Conservation (phyloP, 2,888 invertebrate species). For the Nomada flava region DNA sequence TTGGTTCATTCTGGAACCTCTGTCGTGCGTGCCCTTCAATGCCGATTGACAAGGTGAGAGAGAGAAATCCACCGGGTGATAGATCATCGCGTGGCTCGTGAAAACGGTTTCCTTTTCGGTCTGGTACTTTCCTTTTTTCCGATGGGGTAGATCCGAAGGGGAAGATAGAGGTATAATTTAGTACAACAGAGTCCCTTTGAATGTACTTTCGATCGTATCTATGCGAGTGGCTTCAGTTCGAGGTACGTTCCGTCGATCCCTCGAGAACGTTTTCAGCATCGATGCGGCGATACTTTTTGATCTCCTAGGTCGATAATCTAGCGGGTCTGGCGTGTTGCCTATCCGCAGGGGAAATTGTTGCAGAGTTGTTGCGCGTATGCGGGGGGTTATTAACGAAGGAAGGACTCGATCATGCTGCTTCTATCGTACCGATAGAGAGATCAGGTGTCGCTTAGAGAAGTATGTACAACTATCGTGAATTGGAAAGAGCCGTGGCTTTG, state of each 20-base stretch:
- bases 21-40: conserved; percentile 98
- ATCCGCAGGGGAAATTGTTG: no score
- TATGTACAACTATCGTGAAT: conserved; percentile 4
- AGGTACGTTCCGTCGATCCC: neutral
- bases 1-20: conserved; percentile 98
- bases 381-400: neutral
- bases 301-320: neutral
- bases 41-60: conserved; percentile 96
- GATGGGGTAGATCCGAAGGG: neutral
- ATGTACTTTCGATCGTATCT: neutral
- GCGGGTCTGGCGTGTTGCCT: no score
- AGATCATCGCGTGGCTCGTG: neutral
- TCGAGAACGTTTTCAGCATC: neutral
- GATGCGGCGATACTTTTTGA: neutral
- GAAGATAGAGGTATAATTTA: no score
- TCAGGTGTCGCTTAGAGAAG: neutral
- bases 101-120: neutral
- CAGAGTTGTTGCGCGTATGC: no score
- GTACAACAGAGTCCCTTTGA: neutral
- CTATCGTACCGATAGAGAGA: neutral
- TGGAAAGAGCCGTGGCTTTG: conserved; percentile 15
- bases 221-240: neutral
- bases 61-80: conserved; percentile 14
- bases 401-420: neutral
- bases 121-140: neutral